Evolutionary conservation across 2,797 vertebrate genomes (phyloP).

Genomic region (Xenops minutus): DNA sequence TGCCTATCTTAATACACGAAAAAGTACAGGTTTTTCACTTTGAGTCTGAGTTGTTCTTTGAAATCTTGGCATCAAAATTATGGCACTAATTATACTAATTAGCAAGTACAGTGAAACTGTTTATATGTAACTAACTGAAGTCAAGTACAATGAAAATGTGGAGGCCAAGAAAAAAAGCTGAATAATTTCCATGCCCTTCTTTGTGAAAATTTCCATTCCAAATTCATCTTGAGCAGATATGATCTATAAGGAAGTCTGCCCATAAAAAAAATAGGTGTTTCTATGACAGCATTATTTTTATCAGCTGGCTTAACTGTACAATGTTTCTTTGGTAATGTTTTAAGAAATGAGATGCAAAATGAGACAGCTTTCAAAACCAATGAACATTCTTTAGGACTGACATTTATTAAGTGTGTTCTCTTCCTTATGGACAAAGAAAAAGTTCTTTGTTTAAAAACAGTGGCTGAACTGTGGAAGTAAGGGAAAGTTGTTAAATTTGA

Average conservation of each 20-base stretch:
- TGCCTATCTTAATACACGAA: not conserved
- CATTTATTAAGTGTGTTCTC: not conserved
- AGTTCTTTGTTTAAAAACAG: not conserved
- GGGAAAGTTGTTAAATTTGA: not conserved
- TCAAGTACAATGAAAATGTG: not conserved
- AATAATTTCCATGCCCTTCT: not conserved
- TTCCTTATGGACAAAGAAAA: not conserved
- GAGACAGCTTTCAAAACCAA: not conserved
- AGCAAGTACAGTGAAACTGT: not conserved
- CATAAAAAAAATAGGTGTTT: not conserved
- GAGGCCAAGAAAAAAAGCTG: not conserved
- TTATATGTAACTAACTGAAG: not conserved
- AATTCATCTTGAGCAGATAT: not conserved
- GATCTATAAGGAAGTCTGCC: not conserved
- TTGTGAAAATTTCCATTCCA: not conserved
- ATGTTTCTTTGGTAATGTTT: not conserved
- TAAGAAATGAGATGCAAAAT: not conserved
- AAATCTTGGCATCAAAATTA: not conserved
- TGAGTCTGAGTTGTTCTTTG: not conserved
- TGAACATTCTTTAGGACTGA: not conserved
- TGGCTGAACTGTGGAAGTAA: not conserved
- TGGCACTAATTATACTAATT: not conserved
- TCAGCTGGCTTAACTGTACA: not conserved
- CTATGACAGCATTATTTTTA: not conserved
- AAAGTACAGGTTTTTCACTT: not conserved